These are phyloP conservation scores for Asteroscopus sphinx DNA, from an alignment of 2,888 invertebrate genomes.

Conservation along the genomic window DNA sequence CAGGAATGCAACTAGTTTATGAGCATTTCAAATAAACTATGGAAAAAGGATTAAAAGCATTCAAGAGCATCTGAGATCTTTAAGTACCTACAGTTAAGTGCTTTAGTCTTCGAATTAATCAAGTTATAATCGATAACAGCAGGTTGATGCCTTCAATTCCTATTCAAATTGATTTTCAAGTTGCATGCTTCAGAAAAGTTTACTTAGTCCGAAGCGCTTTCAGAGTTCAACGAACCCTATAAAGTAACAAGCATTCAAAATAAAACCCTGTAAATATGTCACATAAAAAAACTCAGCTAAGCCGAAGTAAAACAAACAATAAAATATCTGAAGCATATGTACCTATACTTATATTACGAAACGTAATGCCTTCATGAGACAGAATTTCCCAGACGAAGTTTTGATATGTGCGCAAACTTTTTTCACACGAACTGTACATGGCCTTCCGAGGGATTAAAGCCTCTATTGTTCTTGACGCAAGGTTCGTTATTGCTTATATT, in stretches of 20 bases:
- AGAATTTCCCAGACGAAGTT: conserved; percentile 43
- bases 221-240: conserved; percentile 13
- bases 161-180: conserved; percentile 3
- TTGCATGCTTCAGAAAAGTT: neutral
- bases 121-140: neutral
- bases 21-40: conserved; percentile 23
- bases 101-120: neutral
- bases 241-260: conserved; percentile 13
- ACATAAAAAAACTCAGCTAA: conserved; percentile 2
- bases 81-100: neutral
- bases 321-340: conserved; percentile 16
- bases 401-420: conserved; percentile 44
- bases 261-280: neutral
- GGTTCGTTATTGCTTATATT: conserved; percentile 15
- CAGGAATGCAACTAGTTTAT: conserved; percentile 33
- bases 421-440: conserved; percentile 11
- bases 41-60: neutral
- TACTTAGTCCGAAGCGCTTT: neutral
- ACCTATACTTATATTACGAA: conserved; percentile 17
- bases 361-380: conserved; percentile 31
- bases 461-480: neutral
- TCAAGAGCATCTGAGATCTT: neutral
- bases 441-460: conserved; percentile 1
- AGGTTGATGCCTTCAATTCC: neutral
- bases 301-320: conserved; percentile 25